Percentiles rank a stretch among this genome's conserved stretches.
phyloP scores from a whole-genome alignment of 2,797 vertebrate species.

The Tapirus indicus region DNA sequence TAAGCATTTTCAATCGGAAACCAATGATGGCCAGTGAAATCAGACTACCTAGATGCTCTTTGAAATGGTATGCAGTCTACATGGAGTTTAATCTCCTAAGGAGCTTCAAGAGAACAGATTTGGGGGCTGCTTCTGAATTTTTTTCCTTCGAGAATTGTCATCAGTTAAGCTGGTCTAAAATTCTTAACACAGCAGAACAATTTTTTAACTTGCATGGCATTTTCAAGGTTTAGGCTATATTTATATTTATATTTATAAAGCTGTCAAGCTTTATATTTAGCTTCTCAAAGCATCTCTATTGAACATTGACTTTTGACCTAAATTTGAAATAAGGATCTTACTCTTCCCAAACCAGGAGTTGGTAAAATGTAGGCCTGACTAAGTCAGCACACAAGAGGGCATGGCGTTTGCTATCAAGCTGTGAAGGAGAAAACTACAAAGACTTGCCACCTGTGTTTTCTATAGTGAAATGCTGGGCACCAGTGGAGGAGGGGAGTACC shows the following conservation, averaged over 20 bases:
- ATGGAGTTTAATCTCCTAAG: neutral
- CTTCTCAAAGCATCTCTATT: neutral
- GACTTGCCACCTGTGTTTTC: neutral
- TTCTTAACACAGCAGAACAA: neutral
- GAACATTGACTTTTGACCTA: constrained; percentile 55
- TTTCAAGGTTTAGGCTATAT: constrained; percentile 31
- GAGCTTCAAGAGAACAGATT: neutral
- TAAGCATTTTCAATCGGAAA: constrained; percentile 43
- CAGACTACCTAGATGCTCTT: neutral
- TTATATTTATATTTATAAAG: constrained; percentile 51
- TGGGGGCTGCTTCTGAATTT: constrained; percentile 1
- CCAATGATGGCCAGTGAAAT: neutral
- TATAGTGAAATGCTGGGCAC: neutral
- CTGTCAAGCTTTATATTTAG: constrained; percentile 53
- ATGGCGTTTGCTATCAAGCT: neutral
- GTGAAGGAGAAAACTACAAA: constrained; percentile 7
- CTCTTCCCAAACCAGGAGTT: neutral
- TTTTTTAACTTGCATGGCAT: constrained; percentile 37
- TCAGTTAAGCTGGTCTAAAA: constrained; percentile 14
- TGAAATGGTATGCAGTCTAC: neutral
- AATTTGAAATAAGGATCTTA: constrained; percentile 61
- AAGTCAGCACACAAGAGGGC: neutral
- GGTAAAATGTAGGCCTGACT: neutral
- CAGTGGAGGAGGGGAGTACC: neutral
- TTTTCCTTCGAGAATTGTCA: constrained; percentile 5